Evolutionary conservation across 2,113 vertebrate genomes (phyloP), one percentile per base, ranked within the genome.

Genomic region (Terrapene triunguis): DNA sequence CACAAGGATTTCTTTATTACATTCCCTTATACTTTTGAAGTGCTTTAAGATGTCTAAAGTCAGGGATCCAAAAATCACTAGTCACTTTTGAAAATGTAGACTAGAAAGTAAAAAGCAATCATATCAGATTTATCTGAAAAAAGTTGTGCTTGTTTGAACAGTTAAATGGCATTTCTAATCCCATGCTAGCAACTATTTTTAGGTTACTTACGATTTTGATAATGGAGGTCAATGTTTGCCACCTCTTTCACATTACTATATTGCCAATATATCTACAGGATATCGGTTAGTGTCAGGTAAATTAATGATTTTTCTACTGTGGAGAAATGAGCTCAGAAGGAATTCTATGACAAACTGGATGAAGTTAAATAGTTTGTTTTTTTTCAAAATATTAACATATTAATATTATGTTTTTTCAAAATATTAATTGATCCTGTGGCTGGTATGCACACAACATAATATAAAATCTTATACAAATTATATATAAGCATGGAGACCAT

Each of bases 151-250:
- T 83, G 80, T 89, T 89, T 82, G 82, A 59, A 90, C 80, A 76
- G 65, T 22, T 79, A 72, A 55, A 42, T 8, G 82, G 50, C 74
- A 84, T 80, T 85, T 80, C 51, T 55, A 82, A n/a, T n/a, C 89
- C 55, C 42, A 53, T 59, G 93, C 22, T 50, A 92, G 87, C 54
- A 96, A 59, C 42, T 89, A 21, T 53, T 90, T 92, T 59, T 59
- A 59, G 27, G 24, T 59, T 59, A 59, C 12, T 59, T 59, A 59
- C 10, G 29, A 59, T 59, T 59, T 48, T 32, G 86, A 89, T 55
- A 94, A 9, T 24, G 93, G 84, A 59, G 69, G 74, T 78, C 42
- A 80, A 13, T 76, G 82, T 91, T n/a, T 65, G 3, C 51, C 17
- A 25, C 29, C 59, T 81, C 50, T 84, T 95, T 55, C 84, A 47